These are phyloP conservation scores for Gymnothorax reevesii DNA, from an alignment of 2,797 vertebrate genomes.

Conservation along the genomic window DNA sequence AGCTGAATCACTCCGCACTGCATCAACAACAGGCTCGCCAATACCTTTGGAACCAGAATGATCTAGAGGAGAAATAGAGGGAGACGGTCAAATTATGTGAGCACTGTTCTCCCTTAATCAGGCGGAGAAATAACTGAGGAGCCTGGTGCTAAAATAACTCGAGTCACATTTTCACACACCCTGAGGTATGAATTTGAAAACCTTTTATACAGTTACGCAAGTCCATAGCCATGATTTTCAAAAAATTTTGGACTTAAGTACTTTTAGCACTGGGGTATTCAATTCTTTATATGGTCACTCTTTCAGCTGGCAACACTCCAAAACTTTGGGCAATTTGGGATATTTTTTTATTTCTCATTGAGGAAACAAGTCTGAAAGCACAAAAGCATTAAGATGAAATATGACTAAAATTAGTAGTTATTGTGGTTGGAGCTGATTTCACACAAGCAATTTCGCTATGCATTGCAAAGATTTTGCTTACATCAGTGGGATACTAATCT, in stretches of 20 bases:
- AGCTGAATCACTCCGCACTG: constrained; percentile 72
- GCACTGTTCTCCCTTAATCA: neutral
- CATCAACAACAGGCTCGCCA: constrained; percentile 66
- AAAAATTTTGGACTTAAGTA: no score
- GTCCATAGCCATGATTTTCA: no score
- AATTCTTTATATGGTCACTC: neutral
- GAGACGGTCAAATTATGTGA: constrained; percentile 34
- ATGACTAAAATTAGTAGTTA: neutral
- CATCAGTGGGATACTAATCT: neutral
- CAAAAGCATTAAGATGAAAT: neutral
- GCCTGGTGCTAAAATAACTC: no score
- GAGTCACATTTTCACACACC: no score
- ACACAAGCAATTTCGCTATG: no score
- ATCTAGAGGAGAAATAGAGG: constrained; percentile 61
- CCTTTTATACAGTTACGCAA: no score
- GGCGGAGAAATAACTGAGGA: neutral
- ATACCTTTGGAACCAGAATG: constrained; percentile 72
- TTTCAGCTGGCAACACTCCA: neutral
- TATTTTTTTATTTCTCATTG: neutral
- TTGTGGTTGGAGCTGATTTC: neutral
- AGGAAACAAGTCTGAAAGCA: neutral
- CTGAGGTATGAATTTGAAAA: no score
- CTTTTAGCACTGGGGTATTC: no score
- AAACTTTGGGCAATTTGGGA: neutral
- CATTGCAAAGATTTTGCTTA: neutral